Evolutionary conservation across 1,140 invertebrate species (phyloP).

Genomic region (Subanguina moxae): DNA sequence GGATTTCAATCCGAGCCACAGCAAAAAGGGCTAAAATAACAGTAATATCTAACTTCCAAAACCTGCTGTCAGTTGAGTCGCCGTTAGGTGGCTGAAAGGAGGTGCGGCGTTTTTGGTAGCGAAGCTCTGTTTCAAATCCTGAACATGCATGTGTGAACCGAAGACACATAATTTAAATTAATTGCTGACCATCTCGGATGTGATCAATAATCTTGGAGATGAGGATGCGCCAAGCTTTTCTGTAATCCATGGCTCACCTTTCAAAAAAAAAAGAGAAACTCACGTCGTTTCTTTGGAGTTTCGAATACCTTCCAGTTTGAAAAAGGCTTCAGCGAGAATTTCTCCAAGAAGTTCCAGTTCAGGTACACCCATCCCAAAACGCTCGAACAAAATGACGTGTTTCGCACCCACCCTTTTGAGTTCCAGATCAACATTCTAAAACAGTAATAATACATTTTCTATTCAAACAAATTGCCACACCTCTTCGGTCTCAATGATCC

Average conservation of each 20-base stretch:
- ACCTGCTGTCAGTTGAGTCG: constrained; percentile 4
- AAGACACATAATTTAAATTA: neutral
- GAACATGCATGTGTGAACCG: neutral
- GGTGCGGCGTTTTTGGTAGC: constrained; percentile 23
- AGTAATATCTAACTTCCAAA: constrained; percentile 1
- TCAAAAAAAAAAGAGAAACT: constrained; percentile 12
- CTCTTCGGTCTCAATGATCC: neutral
- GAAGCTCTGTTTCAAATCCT: constrained; percentile 27
- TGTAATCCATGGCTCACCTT: neutral
- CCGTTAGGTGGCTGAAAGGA: neutral
- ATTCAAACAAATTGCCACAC: neutral
- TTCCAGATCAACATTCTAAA: constrained; percentile 28
- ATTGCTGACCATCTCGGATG: constrained; percentile 33
- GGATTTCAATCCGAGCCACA: too few species aligned
- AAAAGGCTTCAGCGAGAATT: constrained; percentile 32
- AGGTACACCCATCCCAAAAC: constrained; percentile 22
- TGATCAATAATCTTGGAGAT: constrained; percentile 32
- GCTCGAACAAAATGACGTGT: constrained; percentile 30
- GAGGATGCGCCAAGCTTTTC: constrained; percentile 27
- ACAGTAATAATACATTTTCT: too few species aligned
- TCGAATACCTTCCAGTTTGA: constrained; percentile 28
- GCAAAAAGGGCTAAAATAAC: neutral
- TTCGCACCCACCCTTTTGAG: constrained; percentile 31
- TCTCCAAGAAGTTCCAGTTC: constrained; percentile 33
- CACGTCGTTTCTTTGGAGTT: constrained; percentile 32